Conservation (phyloP, 1,140 invertebrate species). For the Parapsyche elsis region DNA sequence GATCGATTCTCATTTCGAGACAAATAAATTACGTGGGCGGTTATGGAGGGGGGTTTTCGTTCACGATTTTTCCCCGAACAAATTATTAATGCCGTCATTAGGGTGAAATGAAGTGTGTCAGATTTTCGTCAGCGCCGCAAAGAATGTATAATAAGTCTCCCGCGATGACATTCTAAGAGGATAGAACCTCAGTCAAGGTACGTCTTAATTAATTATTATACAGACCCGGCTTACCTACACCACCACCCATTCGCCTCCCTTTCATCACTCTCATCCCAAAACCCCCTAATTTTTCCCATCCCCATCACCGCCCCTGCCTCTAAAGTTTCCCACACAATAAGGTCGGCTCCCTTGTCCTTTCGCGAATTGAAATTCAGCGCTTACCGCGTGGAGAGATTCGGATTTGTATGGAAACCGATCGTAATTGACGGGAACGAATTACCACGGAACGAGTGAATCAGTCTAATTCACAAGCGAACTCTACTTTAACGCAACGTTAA, state of each 20-base stretch:
- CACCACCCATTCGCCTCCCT: slow-evolving; percentile 7
- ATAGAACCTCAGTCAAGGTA: slow-evolving; percentile 46
- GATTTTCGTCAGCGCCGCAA: slow-evolving; percentile 31
- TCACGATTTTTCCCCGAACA: slow-evolving; percentile 8
- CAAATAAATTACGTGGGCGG: slow-evolving; percentile 6
- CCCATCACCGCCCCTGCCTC: neutral
- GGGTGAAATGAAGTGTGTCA: slow-evolving; percentile 19
- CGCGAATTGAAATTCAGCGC: slow-evolving; percentile 22
- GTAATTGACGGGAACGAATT: slow-evolving; percentile 26
- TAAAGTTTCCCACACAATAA: slow-evolving; percentile 17
- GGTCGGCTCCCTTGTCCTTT: neutral
- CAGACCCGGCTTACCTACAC: neutral
- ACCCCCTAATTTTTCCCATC: neutral
- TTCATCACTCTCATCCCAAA: neutral
- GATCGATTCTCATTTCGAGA: slow-evolving; percentile 25
- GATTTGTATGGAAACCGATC: slow-evolving; percentile 22
- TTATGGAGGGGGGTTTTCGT: neutral
- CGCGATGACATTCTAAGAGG: slow-evolving; percentile 44
- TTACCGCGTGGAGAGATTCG: slow-evolving; percentile 1
- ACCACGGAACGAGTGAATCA: neutral
- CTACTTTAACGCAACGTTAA: too few species aligned
- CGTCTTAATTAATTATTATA: slow-evolving; percentile 47
- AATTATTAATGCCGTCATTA: slow-evolving; percentile 32
- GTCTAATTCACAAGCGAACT: neutral
- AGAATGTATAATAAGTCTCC: slow-evolving; percentile 38